Base-by-base conservation (phyloP, 2,888 invertebrate genomes). In the Kuschelorhynchus macadamiae region DNA sequence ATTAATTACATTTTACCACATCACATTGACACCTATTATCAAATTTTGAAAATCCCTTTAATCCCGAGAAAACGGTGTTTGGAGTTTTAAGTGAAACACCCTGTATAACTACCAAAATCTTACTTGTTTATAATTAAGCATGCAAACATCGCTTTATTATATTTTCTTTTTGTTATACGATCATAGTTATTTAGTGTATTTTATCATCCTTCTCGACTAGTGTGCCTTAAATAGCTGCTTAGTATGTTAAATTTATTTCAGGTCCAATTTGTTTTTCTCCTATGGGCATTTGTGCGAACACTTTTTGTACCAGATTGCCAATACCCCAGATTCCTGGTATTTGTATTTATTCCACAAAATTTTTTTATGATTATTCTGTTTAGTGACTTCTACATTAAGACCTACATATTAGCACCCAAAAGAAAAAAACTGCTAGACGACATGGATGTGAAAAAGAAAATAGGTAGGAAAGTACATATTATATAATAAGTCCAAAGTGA, bases 341-440 rank as follows among this genome's bases (percentile, higher is more conserved):
- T 85, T 0, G n/a, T 89, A 0, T 85, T 89, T 46, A 79, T 91
- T 0, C 88, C 89, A 0, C 91, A 92, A 77, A 89, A 90, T 78
- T 36, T 88, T 0, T 89, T 90, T 75, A 90, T 92, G 87, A 82
- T 91, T 0, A 75, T 88, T 1, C 80, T 92, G 1, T 92, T 92
- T 76, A 76, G 84, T 0, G 90, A 92, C 64, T 92, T 92, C 78
- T 92, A 92, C 72, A 86, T 87, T 49, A 89, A 88, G 75, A 77
- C 88, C 0, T 92, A 92, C 75, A 74, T 89, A 32, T 36, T 55
- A 36, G 75, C 71, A 55, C 60, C 61, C 0, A 49, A 30, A 32
- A 62, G 14, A 12, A 67, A 32, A 14, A 66, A 25, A 36, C 20
- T 3, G 47, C 21, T n/a, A 21, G 52, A 53, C 9, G 33, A 42